Evolutionary conservation across 2,113 vertebrate species (phyloP), one percentile per base, ranked within the genome.

Genomic region (Trogon surrucura): DNA sequence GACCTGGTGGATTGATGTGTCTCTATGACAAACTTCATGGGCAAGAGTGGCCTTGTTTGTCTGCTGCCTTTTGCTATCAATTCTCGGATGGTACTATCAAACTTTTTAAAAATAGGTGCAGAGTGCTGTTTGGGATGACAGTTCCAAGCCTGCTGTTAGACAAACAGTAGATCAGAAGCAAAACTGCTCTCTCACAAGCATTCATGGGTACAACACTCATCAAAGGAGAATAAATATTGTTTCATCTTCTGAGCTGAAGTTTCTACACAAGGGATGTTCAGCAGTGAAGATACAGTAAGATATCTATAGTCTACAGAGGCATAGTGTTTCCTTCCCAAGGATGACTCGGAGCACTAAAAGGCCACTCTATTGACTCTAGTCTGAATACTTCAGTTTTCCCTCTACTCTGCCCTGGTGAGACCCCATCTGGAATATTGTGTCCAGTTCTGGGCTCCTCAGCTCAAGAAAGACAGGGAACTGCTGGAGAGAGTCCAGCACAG

Each of bases 1-100:
- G 30, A 23, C 25, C 26, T 1, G 0, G 45, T 29, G 0, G 57
- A 84, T 18, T 10, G 8, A 32, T 78, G 41, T 3, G 3, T 38
- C 50, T 29, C 23, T 70, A 7, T 44, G 36, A 66, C 6, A 91
- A 71, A 67, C 44, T 26, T 41, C 5, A 27, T 30, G 26, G 22
- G 34, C 26, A 34, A 91, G 51, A 54, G 21, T n/a, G 44, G 16
- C 10, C 58, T 48, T 16, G 20, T 70, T 83, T 64, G 20, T 47
- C 34, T 62, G 13, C 22, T 65, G 62, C 21, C n/a, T 89, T 91
- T 80, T 61, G 23, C 26, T 65, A 11, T 51, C 1, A 30, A 78
- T 91, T 93, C 36, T 58, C 73, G 66, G 19, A 6, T 44, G 29
- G 38, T 60, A 67, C 21, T 38, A 60, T 34, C 71, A 56, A 64